These are phyloP conservation scores for Pseudocheirus occidentalis DNA, from an alignment of 2,797 vertebrate genomes.

Conservation along the genomic window DNA sequence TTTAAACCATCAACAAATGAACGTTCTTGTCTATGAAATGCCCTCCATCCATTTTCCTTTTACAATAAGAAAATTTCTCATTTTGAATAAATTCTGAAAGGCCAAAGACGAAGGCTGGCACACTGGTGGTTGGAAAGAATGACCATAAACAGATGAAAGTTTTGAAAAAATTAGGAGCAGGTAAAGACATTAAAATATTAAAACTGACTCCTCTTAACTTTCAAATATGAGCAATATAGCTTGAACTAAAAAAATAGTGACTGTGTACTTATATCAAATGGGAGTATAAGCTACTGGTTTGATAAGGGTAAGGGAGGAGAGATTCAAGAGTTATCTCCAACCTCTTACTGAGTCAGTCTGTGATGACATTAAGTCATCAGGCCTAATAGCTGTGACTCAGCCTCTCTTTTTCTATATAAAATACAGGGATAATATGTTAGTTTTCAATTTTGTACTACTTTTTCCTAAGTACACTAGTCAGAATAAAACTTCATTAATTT, in stretches of 20 bases:
- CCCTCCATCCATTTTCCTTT: background rate
- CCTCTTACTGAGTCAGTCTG: slow-evolving; percentile 42
- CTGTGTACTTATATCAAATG: slow-evolving; percentile 59
- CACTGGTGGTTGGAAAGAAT: background rate
- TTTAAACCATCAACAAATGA: background rate
- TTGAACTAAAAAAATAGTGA: slow-evolving; percentile 15
- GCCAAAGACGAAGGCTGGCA: background rate
- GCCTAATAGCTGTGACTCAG: slow-evolving; percentile 19
- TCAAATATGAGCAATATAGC: slow-evolving; percentile 30
- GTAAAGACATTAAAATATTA: background rate
- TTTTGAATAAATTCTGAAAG: slow-evolving; percentile 28
- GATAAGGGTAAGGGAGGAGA: slow-evolving; percentile 34
- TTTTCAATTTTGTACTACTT: slow-evolving; percentile 7
- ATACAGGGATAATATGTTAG: background rate
- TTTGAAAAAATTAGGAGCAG: slow-evolving; percentile 29
- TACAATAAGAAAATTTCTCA: background rate
- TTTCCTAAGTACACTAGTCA: slow-evolving; percentile 17
- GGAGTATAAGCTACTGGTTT: slow-evolving; percentile 47
- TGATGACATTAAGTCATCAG: slow-evolving; percentile 9
- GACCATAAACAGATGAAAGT: background rate
- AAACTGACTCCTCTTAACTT: slow-evolving; percentile 34
- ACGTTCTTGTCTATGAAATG: background rate
- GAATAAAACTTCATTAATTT: background rate
- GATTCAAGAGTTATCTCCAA: slow-evolving; percentile 18
- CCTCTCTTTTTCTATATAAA: slow-evolving; percentile 26